Percentiles rank a stretch among this genome's conserved stretches.
Conservation (phyloP, 1,140 invertebrate genomes). For the Drosophila willistoni region DNA sequence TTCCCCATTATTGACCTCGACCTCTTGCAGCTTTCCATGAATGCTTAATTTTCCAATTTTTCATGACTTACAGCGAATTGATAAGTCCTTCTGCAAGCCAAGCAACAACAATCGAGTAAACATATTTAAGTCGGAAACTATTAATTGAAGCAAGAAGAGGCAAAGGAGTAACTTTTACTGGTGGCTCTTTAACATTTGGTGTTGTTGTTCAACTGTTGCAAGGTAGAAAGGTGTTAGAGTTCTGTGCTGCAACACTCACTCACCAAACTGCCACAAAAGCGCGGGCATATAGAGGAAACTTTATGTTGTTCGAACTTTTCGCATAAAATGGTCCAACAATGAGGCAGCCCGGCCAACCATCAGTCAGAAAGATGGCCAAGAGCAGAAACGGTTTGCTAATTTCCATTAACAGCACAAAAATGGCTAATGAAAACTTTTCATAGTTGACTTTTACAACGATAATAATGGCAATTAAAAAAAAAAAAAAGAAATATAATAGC, state of each 20-base stretch:
- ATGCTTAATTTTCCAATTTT: no score
- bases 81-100: neutral
- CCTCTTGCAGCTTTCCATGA: no score
- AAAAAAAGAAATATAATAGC: neutral
- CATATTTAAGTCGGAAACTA: neutral
- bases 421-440: neutral
- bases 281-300: neutral
- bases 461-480: neutral
- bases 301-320: constrained; percentile 2
- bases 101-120: neutral
- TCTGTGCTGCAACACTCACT: neutral
- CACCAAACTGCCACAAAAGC: no score
- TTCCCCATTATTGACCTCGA: no score
- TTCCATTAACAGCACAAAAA: neutral
- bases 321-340: constrained; percentile 2
- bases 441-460: neutral
- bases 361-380: no score
- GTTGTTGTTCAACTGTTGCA: neutral
- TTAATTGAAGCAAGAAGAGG: neutral
- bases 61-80: neutral
- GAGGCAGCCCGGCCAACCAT: neutral
- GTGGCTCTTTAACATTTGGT: neutral
- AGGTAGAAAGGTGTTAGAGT: neutral
- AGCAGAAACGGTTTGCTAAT: no score
- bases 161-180: neutral